Evolutionary conservation across 2,888 invertebrate genomes (phyloP).

Genomic region (Melinopterus prodromus): DNA sequence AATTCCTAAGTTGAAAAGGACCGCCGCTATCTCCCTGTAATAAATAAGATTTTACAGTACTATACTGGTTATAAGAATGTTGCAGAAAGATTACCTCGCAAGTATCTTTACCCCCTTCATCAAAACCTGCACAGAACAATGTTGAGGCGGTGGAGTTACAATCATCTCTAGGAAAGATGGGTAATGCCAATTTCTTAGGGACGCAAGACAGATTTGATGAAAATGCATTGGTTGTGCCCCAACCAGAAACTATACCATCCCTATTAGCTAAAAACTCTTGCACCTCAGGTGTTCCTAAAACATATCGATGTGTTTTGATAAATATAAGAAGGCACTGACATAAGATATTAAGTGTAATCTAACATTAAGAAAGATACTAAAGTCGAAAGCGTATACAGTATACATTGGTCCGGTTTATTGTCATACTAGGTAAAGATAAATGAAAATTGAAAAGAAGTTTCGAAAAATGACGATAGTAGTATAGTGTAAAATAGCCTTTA

Average conservation of each 20-base stretch:
- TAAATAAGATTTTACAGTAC: constrained; percentile 7
- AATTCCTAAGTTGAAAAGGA: constrained; percentile 40
- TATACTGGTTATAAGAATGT: background rate
- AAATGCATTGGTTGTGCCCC: constrained; percentile 39
- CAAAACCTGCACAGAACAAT: constrained; percentile 43
- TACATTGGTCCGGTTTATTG: too few species aligned
- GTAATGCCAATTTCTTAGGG: constrained; percentile 38
- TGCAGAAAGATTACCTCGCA: constrained; percentile 37
- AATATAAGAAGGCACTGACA: too few species aligned
- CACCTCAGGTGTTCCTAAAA: constrained; percentile 20
- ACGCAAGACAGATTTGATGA: constrained; percentile 37
- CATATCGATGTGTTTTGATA: background rate
- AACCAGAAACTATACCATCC: constrained; percentile 41
- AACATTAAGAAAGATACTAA: too few species aligned
- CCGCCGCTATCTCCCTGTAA: constrained; percentile 43
- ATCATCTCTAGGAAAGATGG: constrained; percentile 36
- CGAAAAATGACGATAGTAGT: too few species aligned
- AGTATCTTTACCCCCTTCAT: constrained; percentile 41
- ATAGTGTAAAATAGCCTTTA: too few species aligned
- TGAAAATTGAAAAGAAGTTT: too few species aligned
- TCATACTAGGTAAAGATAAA: too few species aligned
- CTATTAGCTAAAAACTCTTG: constrained; percentile 36
- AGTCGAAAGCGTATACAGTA: too few species aligned
- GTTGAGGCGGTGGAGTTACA: constrained; percentile 33
- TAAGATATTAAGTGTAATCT: too few species aligned